These are phyloP conservation scores for Mastomys natalensis DNA, from an alignment of 2,113 vertebrate genomes.

Conservation along the genomic window DNA sequence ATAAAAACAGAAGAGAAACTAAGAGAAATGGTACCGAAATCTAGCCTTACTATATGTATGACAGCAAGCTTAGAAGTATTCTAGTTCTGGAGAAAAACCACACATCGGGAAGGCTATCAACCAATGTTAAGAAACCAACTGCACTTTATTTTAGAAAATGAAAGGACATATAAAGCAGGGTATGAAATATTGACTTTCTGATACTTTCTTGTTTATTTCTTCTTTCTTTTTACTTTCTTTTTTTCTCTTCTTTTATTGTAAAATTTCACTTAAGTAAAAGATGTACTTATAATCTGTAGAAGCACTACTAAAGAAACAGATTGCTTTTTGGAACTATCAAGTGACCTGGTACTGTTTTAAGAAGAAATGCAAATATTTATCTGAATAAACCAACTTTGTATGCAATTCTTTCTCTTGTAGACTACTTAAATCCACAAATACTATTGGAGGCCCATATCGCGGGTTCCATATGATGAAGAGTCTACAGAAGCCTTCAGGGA, in stretches of 20 bases:
- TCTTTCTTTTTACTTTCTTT: not conserved
- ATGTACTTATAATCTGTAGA: conserved; percentile 7
- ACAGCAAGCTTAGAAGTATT: conserved; percentile 26
- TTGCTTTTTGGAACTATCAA: conserved; percentile 5
- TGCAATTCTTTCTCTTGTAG: conserved; percentile 12
- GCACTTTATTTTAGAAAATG: conserved; percentile 18
- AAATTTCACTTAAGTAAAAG: not conserved
- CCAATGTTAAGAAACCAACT: conserved; percentile 19
- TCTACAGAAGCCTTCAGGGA: conserved; percentile 73
- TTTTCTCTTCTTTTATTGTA: not conserved
- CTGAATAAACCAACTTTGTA: not conserved
- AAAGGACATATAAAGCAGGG: not conserved
- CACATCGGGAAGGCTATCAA: not conserved
- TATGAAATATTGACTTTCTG: not conserved
- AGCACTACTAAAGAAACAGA: not conserved
- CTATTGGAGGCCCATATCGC: conserved; percentile 71
- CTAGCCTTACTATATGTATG: not conserved
- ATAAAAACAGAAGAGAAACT: not conserved
- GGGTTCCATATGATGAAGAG: conserved; percentile 68
- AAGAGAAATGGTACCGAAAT: conserved; percentile 35
- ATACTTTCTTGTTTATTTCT: not conserved
- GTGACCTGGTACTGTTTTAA: not conserved
- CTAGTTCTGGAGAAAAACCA: not conserved
- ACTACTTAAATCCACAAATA: not conserved
- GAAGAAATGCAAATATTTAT: not conserved